Percentiles rank a stretch among this genome's conserved stretches.
Evolutionary conservation across 1,140 invertebrate genomes (phyloP).

Genomic region (Paraescarpia echinospica): DNA sequence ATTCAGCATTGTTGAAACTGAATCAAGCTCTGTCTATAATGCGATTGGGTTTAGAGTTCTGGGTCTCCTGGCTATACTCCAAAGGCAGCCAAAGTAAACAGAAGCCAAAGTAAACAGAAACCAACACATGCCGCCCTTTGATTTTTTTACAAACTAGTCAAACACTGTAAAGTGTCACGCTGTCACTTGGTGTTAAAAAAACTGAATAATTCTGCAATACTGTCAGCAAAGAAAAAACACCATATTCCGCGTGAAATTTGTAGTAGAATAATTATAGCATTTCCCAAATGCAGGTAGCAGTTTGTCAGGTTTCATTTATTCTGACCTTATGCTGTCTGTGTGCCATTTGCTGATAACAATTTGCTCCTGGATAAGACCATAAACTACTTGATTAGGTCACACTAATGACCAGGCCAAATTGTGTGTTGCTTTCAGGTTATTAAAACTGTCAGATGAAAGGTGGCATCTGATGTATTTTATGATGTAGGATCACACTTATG

Average conservation of each 20-base stretch:
- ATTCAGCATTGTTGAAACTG: background rate
- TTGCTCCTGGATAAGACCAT: background rate
- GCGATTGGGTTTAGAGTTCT: background rate
- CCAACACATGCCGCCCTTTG: background rate
- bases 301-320: background rate
- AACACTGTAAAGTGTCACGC: background rate
- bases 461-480: background rate
- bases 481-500: background rate
- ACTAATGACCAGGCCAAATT: background rate
- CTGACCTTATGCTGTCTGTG: background rate
- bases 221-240: background rate
- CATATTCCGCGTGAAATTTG: background rate
- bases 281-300: background rate
- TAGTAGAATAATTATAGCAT: background rate
- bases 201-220: background rate
- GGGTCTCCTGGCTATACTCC: background rate
- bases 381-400: background rate
- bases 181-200: too few relatives aligned
- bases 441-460: background rate
- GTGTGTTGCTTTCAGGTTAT: background rate
- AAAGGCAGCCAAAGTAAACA: background rate
- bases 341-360: background rate
- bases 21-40: background rate
- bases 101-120: background rate
- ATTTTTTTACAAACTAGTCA: background rate